Conservation (phyloP, 1,140 invertebrate species). For the Magallana gigas region DNA sequence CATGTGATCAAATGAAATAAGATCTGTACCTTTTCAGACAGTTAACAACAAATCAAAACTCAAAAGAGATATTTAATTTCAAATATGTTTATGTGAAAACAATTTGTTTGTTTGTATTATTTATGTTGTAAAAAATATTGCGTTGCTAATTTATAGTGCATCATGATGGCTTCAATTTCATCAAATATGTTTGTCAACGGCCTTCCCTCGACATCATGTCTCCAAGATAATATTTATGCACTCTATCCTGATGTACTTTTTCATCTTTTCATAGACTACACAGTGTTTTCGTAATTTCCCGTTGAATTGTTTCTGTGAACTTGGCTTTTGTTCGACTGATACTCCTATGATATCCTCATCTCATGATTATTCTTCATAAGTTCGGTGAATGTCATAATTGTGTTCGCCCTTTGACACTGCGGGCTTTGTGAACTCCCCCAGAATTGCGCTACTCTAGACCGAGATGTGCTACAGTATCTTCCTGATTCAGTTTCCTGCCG, state of each 20-base stretch:
- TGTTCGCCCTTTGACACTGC: not conserved
- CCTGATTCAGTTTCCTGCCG: conserved; percentile 10
- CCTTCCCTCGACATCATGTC: not conserved
- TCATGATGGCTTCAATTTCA: not conserved
- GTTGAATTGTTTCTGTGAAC: not conserved
- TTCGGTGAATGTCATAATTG: not conserved
- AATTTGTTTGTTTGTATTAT: too few relatives aligned
- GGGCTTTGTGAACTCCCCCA: not conserved
- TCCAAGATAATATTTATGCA: not conserved
- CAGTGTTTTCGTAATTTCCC: not conserved
- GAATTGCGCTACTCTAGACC: not conserved
- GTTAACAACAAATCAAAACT: too few relatives aligned
- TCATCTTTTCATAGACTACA: not conserved
- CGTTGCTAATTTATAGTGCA: not conserved
- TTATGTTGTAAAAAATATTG: not conserved
- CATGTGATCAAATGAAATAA: too few relatives aligned
- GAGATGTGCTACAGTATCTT: conserved; percentile 1
- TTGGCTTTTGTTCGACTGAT: conserved; percentile 11
- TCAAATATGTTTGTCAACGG: too few relatives aligned
- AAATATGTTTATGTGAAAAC: too few relatives aligned
- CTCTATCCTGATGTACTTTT: not conserved
- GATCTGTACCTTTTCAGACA: too few relatives aligned
- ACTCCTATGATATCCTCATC: conserved; percentile 19
- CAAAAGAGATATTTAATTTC: too few relatives aligned
- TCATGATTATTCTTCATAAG: conserved; percentile 13